These are phyloP conservation scores for Diarsia mendica DNA, from an alignment of 2,888 invertebrate genomes.

Conservation along the genomic window DNA sequence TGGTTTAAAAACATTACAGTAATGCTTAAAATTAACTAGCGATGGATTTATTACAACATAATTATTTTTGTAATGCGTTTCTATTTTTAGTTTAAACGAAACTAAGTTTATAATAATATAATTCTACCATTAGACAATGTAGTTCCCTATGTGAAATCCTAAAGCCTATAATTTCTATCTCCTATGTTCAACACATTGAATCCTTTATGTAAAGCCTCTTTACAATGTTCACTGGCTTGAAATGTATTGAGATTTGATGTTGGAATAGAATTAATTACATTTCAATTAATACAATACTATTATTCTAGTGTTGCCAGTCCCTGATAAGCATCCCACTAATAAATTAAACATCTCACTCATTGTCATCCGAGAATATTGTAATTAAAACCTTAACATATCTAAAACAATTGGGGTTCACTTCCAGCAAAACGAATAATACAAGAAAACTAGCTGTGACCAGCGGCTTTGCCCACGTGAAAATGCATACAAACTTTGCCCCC, in stretches of 20 bases:
- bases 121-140: not conserved
- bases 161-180: not conserved
- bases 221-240: not conserved
- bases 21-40: too few species aligned
- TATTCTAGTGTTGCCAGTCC: not conserved
- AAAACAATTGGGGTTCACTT: not conserved
- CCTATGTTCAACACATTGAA: not conserved
- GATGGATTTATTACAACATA: too few species aligned
- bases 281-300: not conserved
- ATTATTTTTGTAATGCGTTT: too few species aligned
- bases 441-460: not conserved
- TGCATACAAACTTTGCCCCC: too few species aligned
- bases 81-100: not conserved
- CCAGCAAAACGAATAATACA: not conserved
- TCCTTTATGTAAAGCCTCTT: constrained; percentile 3
- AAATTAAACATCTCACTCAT: not conserved
- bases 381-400: not conserved
- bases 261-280: not conserved
- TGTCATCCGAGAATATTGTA: not conserved
- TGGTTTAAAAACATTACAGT: too few species aligned
- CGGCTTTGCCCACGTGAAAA: too few species aligned
- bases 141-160: not conserved
- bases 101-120: not conserved
- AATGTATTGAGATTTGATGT: constrained; percentile 2
- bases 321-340: not conserved